Percentiles rank a stretch among this genome's conserved stretches.
phyloP scores from a whole-genome alignment of 1,140 invertebrate genomes.

The Zaprionus ghesquierei region DNA sequence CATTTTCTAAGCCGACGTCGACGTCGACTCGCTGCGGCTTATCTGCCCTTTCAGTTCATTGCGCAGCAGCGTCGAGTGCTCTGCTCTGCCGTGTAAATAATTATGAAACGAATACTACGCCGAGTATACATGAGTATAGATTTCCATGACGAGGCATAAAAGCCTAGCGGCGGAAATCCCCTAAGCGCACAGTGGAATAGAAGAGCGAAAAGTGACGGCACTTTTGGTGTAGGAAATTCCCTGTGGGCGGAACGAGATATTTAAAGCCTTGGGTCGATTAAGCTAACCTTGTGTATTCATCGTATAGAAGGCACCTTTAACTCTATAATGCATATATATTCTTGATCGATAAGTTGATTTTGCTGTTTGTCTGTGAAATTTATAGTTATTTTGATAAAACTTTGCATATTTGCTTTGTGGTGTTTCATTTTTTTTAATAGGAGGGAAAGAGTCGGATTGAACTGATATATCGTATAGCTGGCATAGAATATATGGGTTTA shows the following conservation, averaged over 20 bases:
- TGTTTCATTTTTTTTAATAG: too few species aligned
- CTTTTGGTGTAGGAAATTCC: not conserved
- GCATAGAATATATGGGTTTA: too few species aligned
- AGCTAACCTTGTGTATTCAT: too few species aligned
- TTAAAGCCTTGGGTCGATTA: too few species aligned
- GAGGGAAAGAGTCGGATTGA: not conserved
- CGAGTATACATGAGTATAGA: not conserved
- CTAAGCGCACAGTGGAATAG: constrained; percentile 12
- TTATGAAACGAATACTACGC: constrained; percentile 14
- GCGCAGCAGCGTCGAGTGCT: constrained; percentile 21
- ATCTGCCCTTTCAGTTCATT: constrained; percentile 32
- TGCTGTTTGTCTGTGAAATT: not conserved
- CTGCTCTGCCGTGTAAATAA: constrained; percentile 24
- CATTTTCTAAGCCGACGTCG: constrained; percentile 15
- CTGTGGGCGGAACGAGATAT: too few species aligned
- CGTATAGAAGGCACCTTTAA: not conserved
- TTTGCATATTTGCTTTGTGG: too few species aligned
- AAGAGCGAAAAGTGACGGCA: not conserved
- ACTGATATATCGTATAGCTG: not conserved
- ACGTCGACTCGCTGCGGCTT: constrained; percentile 9
- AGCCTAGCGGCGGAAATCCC: constrained; percentile 10
- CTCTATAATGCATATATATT: not conserved
- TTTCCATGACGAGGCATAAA: constrained; percentile 28
- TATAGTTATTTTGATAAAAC: not conserved
- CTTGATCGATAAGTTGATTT: not conserved